These are phyloP conservation scores for Drosophila repleta DNA, from an alignment of 1,140 invertebrate species.

Conservation along the genomic window DNA sequence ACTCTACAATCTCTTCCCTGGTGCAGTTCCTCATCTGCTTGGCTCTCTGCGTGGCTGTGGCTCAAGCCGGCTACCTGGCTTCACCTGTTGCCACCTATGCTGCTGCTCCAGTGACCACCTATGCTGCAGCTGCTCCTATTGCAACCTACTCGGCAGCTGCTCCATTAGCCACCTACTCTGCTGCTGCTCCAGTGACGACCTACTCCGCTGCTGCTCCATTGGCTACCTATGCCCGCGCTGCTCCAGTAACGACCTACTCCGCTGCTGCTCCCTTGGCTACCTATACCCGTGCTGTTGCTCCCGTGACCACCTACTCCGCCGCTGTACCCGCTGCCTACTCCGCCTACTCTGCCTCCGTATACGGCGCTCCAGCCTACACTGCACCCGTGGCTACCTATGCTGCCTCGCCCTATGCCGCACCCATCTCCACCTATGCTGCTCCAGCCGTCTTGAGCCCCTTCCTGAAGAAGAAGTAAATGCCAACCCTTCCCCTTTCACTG, in stretches of 20 bases:
- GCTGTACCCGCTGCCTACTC: slow-evolving; percentile 22
- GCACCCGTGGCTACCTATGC: slow-evolving; percentile 23
- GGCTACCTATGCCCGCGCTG: slow-evolving; percentile 20
- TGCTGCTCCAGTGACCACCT: slow-evolving; percentile 18
- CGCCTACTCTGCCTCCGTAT: slow-evolving; percentile 24
- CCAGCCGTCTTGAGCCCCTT: slow-evolving; percentile 37
- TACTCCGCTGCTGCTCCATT: slow-evolving; percentile 20
- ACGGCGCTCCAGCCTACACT: slow-evolving; percentile 21
- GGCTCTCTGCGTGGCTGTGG: slow-evolving; percentile 53
- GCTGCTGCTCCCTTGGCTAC: no score
- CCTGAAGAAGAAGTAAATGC: slow-evolving; percentile 39
- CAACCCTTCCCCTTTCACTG: not conserved
- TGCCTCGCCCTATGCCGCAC: slow-evolving; percentile 24
- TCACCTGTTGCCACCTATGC: slow-evolving; percentile 39
- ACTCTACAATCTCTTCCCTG: not conserved
- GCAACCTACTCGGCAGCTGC: not conserved
- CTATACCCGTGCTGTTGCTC: not conserved
- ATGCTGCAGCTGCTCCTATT: slow-evolving; percentile 13
- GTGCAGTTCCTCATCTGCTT: slow-evolving; percentile 55
- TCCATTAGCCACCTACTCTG: slow-evolving; percentile 17
- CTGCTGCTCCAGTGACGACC: slow-evolving; percentile 19
- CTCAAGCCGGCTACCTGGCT: slow-evolving; percentile 51
- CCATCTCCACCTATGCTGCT: slow-evolving; percentile 28
- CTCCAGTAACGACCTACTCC: not conserved
- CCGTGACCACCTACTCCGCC: slow-evolving; percentile 17